phyloP scores from a whole-genome alignment of 2,113 vertebrate species.

The Phrynocephalus versicolor region DNA sequence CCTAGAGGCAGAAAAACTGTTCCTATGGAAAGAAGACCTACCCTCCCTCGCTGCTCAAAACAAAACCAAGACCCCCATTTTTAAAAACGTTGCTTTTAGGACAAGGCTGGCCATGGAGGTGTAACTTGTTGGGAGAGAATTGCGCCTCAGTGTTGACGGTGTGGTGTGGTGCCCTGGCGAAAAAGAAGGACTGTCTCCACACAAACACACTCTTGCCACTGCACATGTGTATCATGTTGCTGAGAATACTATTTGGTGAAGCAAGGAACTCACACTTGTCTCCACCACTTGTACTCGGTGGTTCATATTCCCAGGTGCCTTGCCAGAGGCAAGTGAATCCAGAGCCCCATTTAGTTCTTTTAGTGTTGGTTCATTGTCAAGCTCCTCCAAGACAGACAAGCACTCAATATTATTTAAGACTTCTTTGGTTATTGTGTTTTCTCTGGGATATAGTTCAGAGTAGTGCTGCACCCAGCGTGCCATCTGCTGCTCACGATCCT shows the following conservation, averaged over 20 bases:
- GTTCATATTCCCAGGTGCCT: too few species aligned
- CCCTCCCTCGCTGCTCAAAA: too few species aligned
- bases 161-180: neutral
- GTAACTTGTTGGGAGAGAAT: neutral
- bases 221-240: neutral
- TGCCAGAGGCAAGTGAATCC: too few species aligned
- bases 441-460: too few species aligned
- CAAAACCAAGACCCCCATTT: too few species aligned
- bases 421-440: too few species aligned
- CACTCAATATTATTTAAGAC: too few species aligned
- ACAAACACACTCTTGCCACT: neutral
- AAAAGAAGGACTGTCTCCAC: neutral
- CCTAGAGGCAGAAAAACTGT: constrained; percentile 18
- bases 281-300: neutral
- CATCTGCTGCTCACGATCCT: too few species aligned
- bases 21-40: neutral
- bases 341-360: too few species aligned
- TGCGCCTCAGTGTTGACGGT: neutral
- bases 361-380: too few species aligned
- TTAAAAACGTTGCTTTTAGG: neutral
- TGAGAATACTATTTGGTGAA: neutral
- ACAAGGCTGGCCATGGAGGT: neutral
- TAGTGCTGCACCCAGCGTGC: too few species aligned
- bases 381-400: too few species aligned
- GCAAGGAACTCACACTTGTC: neutral